Evolutionary conservation across 2,888 invertebrate species (phyloP).

Genomic region (Ligdia adustata): DNA sequence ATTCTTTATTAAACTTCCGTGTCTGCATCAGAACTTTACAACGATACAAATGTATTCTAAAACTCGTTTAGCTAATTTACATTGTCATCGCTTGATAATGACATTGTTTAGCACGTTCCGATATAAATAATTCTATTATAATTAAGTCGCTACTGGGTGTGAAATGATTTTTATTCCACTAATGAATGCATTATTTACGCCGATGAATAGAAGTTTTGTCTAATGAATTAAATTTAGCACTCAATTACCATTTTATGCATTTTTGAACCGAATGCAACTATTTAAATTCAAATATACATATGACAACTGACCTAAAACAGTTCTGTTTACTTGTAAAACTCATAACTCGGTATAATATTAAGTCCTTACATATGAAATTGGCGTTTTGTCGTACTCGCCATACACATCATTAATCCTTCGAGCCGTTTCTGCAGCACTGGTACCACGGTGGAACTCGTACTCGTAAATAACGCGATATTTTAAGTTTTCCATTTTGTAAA

Average conservation of each 20-base stretch:
- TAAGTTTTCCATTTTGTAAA: no score
- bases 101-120: constrained; percentile 1
- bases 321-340: no score
- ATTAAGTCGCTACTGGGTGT: constrained; percentile 2
- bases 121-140: neutral
- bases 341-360: no score
- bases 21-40: neutral
- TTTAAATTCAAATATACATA: neutral
- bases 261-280: neutral
- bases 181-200: neutral
- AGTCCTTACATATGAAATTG: no score
- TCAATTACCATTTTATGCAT: constrained; percentile 1
- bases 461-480: no score
- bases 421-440: no score
- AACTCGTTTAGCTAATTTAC: constrained; percentile 8
- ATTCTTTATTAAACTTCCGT: constrained; percentile 10
- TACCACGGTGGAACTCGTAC: no score
- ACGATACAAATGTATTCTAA: neutral
- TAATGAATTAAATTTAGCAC: constrained; percentile 3
- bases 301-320: no score
- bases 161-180: neutral
- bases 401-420: no score
- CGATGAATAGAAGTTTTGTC: neutral
- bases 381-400: no score
- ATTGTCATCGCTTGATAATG: neutral